Evolutionary conservation across 2,797 vertebrate genomes (phyloP).

Genomic region (Anabacerthia variegaticeps): DNA sequence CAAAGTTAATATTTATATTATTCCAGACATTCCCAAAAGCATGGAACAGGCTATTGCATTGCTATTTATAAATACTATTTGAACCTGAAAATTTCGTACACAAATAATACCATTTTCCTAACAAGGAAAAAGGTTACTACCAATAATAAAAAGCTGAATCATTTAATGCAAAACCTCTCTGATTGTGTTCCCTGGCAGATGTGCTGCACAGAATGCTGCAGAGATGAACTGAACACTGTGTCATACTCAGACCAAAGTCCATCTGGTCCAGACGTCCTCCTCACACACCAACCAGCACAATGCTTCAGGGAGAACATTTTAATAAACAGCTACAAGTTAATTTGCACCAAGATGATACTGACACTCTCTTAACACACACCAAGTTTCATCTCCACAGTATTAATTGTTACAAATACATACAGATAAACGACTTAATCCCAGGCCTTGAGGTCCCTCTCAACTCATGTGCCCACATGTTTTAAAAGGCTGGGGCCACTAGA

Average conservation of each 20-base stretch:
- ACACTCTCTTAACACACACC: background rate
- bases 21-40: background rate
- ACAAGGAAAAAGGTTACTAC: background rate
- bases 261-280: background rate
- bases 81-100: background rate
- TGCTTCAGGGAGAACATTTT: constrained; percentile 3
- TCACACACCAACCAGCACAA: background rate
- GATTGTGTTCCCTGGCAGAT: background rate
- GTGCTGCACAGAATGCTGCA: background rate
- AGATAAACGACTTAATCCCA: background rate
- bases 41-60: background rate
- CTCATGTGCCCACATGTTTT: background rate
- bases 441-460: background rate
- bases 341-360: background rate
- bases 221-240: background rate
- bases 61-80: background rate
- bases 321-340: constrained; percentile 27
- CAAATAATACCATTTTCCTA: background rate
- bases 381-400: background rate
- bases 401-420: constrained; percentile 9
- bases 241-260: background rate
- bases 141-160: background rate
- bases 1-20: background rate
- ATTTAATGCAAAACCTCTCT: background rate
- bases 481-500: background rate